phyloP scores from a whole-genome alignment of 2,113 vertebrate species.

The Saccopteryx bilineata region DNA sequence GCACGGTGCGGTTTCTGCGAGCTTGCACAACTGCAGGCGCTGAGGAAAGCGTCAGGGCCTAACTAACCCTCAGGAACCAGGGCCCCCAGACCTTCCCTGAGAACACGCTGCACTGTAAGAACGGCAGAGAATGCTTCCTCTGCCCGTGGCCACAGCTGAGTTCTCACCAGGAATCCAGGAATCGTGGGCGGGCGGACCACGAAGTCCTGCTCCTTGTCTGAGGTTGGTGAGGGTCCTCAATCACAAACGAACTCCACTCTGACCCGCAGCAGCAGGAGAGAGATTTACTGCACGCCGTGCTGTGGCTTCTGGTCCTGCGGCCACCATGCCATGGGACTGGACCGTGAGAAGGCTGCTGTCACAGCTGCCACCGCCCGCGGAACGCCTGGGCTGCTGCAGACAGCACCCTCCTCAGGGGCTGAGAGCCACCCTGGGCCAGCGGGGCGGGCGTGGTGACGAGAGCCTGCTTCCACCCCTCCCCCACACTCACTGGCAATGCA shows the following conservation, averaged over 20 bases:
- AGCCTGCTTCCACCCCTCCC: background rate
- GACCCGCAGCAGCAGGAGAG: background rate
- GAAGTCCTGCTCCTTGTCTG: background rate
- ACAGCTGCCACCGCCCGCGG: background rate
- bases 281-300: too few species aligned
- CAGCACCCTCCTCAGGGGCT: rapidly evolving
- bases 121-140: background rate
- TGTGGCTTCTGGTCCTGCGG: background rate
- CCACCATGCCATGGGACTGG: rapidly evolving
- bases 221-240: background rate
- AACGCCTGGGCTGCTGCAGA: background rate
- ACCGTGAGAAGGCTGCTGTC: background rate
- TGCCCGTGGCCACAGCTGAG: background rate
- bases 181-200: rapidly evolving
- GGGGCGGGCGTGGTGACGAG: rapidly evolving
- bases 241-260: background rate
- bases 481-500: too few species aligned
- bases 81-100: background rate
- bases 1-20: background rate
- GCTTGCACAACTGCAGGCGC: rapidly evolving
- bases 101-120: too few species aligned
- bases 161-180: background rate
- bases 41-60: background rate
- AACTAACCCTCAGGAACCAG: background rate
- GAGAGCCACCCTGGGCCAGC: rapidly evolving